Base-by-base conservation (phyloP, 2,888 invertebrate species). In the Acrobasis repandana region DNA sequence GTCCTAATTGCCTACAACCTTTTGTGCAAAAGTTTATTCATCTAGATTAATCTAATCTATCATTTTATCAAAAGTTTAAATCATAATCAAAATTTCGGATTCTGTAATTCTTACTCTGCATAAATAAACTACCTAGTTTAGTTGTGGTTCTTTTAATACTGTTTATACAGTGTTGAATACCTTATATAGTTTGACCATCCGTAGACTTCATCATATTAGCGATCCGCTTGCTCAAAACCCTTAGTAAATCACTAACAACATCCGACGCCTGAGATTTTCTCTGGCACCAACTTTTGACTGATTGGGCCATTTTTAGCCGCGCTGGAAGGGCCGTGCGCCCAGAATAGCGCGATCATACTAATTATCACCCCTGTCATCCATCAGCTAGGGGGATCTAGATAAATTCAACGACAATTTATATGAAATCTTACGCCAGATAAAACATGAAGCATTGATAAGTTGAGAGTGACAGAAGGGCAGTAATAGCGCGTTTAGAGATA, bases 291-390 rank as follows among this genome's bases (percentile, higher is more conserved):
- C 71, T 75, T 87, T 89, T 89, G 88, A 90, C 83, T 86, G 91
- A 91, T 92, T 88, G 86, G 79, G 86, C 89, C 86, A 91, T 88
- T 92, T 91, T 90, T 88, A 90, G 90, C 76, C 74, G 63, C 75
- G 62, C 63, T 73, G 80, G 83, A 83, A 82, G 83, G 85, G 83
- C 77, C 62, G 60, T 64, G 62, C 67, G 74, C 82, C 74, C 81
- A 72, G 81, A 89, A 91, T 90, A 90, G 88, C 86, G 74, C 80
- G 82, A 86, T 83, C 85, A 77, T 79, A 83, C 88, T 86, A 87
- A 86, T 90, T 89, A 90, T 87, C 90, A 73, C 85, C 85, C 84
- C 82, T 81, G 85, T 83, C 85, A 80, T 79, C 80, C 77, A 66
- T 76, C 74, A 69, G 64, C 63, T 64, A 64, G 70, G 70, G 75